Base-by-base conservation (phyloP, 2,888 invertebrate genomes). In the Drosophila phalerata region DNA sequence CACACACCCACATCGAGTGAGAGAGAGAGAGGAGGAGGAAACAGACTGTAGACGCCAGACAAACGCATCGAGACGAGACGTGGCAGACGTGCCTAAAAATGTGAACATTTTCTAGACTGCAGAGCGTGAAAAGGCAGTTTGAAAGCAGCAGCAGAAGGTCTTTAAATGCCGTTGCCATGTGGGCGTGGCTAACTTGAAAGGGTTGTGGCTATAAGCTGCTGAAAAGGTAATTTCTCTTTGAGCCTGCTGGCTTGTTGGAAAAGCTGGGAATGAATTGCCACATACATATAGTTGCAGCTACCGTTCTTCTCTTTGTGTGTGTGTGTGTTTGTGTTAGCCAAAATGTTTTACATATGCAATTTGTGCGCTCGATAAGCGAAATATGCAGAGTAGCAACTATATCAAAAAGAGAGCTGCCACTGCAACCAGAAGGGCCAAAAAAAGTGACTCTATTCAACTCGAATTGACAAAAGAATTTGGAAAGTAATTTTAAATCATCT, bases 41-140 rank as follows among this genome's bases (percentile, higher is more conserved):
- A 25, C 34, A 37, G 15, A 57, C 30, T 32, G 56, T 25, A 45
- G 45, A 67, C 42, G 55, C 52, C 73, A 73, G 76, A 70, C 68
- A 70, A 73, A 78, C 84, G 79, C 82, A 85, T 64, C 57, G 67
- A 81, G 82, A 55, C 71, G 55, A 30, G 55, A 66, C 78, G 55
- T 62, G 58, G 85, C 63, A 74, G 80, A 83, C 85, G 85, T 88
- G 89, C 85, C 85, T 85, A 87, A 87, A 89, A 87, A 77, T 87
- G 73, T 78, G 68, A 43, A 78, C 71, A 87, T 73, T 84, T 88
- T 73, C 79, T 51, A 69, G 79, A 71, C 70, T 63, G 76, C 76
- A 80, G 71, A 88, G 86, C 83, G 75, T 84, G 88, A 84, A 84
- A 84, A 84, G 83, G 83, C 82, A 72, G 78, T 69, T 75, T 64